Percentiles rank a stretch among this genome's conserved stretches.
Conservation (phyloP, 2,113 vertebrate species). For the Dromiciops gliroides region DNA sequence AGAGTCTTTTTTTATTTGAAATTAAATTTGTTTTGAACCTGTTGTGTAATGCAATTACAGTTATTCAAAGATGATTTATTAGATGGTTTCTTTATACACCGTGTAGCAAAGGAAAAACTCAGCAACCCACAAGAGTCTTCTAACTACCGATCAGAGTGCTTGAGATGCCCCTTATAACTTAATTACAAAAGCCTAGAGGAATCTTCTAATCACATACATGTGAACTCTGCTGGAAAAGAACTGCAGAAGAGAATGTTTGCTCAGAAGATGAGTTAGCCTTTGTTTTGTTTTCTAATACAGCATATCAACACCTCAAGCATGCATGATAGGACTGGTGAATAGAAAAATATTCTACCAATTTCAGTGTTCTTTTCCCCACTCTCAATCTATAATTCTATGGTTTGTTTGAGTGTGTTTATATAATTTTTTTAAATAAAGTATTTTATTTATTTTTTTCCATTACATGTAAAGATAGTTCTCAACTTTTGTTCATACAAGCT, state of each 20-base stretch:
- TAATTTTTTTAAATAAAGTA: too few relatives aligned
- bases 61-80: slow-evolving; percentile 26
- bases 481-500: too few relatives aligned
- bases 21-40: slow-evolving; percentile 22
- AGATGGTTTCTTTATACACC: neutral
- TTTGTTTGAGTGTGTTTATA: neutral
- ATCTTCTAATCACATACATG: neutral
- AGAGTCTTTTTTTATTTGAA: slow-evolving; percentile 6
- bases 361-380: neutral
- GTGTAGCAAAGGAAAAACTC: neutral
- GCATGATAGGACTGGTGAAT: neutral
- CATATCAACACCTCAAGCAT: neutral
- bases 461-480: too few relatives aligned
- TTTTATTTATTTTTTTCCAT: too few relatives aligned
- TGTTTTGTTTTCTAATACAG: neutral
- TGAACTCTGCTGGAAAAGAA: neutral
- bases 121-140: neutral
- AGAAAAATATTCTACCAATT: slow-evolving; percentile 16
- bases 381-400: neutral
- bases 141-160: slow-evolving; percentile 10
- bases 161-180: neutral
- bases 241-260: neutral
- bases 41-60: neutral
- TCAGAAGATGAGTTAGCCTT: neutral
- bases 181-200: neutral